These are phyloP conservation scores for Platerodrilus igneus DNA, from an alignment of 2,888 invertebrate genomes.

Conservation along the genomic window DNA sequence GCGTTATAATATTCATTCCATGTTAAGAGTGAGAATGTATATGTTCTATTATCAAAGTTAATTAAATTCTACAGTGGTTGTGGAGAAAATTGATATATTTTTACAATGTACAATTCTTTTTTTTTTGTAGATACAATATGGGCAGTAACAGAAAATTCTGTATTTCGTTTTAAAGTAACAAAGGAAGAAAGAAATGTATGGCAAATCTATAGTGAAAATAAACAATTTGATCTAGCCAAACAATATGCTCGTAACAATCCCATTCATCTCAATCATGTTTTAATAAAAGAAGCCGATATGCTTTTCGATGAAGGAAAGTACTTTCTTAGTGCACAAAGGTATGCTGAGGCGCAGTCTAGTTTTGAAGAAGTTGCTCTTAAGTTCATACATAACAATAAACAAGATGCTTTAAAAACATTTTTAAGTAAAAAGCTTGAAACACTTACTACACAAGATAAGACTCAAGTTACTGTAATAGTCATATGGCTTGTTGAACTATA, in stretches of 20 bases:
- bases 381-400: conserved; percentile 76
- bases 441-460: conserved; percentile 69
- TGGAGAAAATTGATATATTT: too few species aligned
- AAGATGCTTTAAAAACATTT: conserved; percentile 83
- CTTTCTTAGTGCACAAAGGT: conserved; percentile 78
- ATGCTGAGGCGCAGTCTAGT: conserved; percentile 84
- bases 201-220: conserved; percentile 82
- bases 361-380: conserved; percentile 94
- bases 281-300: conserved; percentile 83
- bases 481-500: conserved; percentile 94
- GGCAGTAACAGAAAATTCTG: conserved; percentile 77
- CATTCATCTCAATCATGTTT: conserved; percentile 74
- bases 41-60: too few species aligned
- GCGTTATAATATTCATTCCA: conserved; percentile 1
- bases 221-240: conserved; percentile 82
- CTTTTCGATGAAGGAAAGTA: conserved; percentile 75
- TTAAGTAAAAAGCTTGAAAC: conserved; percentile 77
- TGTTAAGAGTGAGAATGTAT: too few species aligned
- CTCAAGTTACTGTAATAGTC: conserved; percentile 87
- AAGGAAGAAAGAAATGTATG: conserved; percentile 84
- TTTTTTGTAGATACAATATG: conserved; percentile 61
- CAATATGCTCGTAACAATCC: conserved; percentile 78
- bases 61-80: too few species aligned
- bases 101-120: too few species aligned
- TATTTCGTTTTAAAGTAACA: conserved; percentile 80